Base-by-base conservation (phyloP, 2,888 invertebrate species). In the Ceramica pisi region DNA sequence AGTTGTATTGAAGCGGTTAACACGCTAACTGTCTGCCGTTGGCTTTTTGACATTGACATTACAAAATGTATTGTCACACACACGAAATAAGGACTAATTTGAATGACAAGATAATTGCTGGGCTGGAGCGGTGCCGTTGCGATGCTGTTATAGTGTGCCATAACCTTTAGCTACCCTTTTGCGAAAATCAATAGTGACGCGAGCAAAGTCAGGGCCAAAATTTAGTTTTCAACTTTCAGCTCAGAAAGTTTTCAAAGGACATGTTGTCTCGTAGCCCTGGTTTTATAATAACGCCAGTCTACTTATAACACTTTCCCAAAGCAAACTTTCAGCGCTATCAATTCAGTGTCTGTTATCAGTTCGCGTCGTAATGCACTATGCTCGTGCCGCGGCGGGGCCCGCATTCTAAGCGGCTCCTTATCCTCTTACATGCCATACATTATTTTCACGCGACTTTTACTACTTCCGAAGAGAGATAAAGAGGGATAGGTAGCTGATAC, bases 401-500 rank as follows among this genome's bases (percentile, higher is more conserved):
- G 78, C 48, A 60, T 77, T 67, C 66, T 78, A 66, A 80, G 72
- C 78, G 48, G 1, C 46, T 51, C 23, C 57, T 74, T 78, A 82
- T 82, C 83, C 67, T 51, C 41, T 46, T 21, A 67, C 79, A 79
- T 23, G 53, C 75, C 67, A 76, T 77, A 71, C 80, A 80, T 83
- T 83, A 82, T 82, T 75, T 73, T 69, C 72, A 55, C 60, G 16
- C 16, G 73, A 82, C 75, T 82, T 85, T 82, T 85, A 80, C 83
- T 59, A 77, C 80, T 82, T 85, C 83, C 83, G 64, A 51, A 31
- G 44, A 23, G 38, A 71, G 70, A 82, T 82, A 73, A 64, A 41
- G 66, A 26, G 21, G 66, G 59, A 82, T 79, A 72, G 53, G 55
- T 16, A 16, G 55, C 56, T 67, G 74, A 81, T 73, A 76, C 50